A percentile compares a stretch with the other conserved stretches of the same genome.
phyloP scores from a whole-genome alignment of 2,888 invertebrate species.

The Campopleginae sp. region DNA sequence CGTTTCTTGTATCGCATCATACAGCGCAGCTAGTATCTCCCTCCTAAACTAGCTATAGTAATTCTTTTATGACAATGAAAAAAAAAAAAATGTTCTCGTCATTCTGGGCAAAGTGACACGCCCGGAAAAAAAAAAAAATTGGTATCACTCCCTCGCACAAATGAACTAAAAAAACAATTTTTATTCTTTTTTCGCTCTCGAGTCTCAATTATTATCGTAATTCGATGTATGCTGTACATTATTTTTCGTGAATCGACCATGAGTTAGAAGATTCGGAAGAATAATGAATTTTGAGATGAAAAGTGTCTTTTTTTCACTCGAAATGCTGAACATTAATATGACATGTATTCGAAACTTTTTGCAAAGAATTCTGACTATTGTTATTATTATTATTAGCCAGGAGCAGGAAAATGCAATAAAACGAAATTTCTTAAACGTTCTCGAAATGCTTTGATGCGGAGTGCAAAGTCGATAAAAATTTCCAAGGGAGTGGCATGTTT shows the following conservation, averaged over 20 bases:
- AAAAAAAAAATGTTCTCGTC: conserved; percentile 19
- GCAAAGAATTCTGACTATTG: neutral
- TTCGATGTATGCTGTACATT: neutral
- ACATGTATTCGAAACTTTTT: neutral
- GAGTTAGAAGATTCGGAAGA: neutral
- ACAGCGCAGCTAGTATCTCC: conserved; percentile 22
- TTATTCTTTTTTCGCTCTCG: conserved; percentile 7
- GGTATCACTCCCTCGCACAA: neutral
- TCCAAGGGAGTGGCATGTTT: conserved; percentile 7
- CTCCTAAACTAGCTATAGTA: conserved; percentile 19
- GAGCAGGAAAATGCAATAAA: neutral
- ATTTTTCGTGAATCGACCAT: neutral
- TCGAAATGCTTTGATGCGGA: neutral
- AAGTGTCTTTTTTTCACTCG: neutral
- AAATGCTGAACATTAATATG: neutral
- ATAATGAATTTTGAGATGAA: neutral
- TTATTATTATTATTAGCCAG: neutral
- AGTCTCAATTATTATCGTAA: neutral
- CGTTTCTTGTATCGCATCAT: conserved; percentile 15
- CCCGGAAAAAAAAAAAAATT: neutral
- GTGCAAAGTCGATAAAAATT: conserved; percentile 7
- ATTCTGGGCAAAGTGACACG: neutral
- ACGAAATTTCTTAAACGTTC: neutral
- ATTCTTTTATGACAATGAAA: conserved; percentile 41
- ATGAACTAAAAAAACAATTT: neutral